Base-by-base conservation (phyloP, 2,888 invertebrate species). In the Drosophila cyrtoloma region DNA sequence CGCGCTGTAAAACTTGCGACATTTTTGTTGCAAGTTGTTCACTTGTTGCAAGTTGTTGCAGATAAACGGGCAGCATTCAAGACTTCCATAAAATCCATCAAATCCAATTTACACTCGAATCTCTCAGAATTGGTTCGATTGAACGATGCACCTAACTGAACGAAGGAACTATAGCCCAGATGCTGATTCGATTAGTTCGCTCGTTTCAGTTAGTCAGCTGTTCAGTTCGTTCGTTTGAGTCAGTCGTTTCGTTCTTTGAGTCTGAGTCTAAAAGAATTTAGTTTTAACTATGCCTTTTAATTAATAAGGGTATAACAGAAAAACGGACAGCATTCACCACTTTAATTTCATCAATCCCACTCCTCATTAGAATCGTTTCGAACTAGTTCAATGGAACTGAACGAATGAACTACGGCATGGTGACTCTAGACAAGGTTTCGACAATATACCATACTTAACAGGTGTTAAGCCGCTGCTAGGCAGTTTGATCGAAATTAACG, bases 1-100 rank as follows among this genome's bases (percentile, higher is more conserved):
- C 78, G 59, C 91, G 91, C 37, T 91, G 91, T 60, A 91, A 70
- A 75, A 93, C 84, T 78, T 91, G 91, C 3, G 88, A 60, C 88
- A 88, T 88, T 33, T 59, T 35, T 14, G 12, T 39, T 50, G 3
- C 39, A 28, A 56, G 10, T 55, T 62, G 35, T 10, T 9, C 42
- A 61, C 52, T 22, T n/a, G 35, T 19, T 63, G 52, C 30, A 14
- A 10, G 9, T 6, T 9, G 7, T 66, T 42, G 57, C 32, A 70
- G 44, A 58, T 51, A 56, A 47, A 71, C 22, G 14, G 71, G 59
- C n/a, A 62, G 64, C 82, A 81, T 82, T 64, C 65, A 78, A 14
- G 5, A n/a, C n/a, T n/a, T 30, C 9, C 7, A 26, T 26, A 9
- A 16, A 26, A 56, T 60, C 33, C 28, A 37, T 32, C 14, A 66